These are phyloP conservation scores for Trachelus tabidus DNA, from an alignment of 2,888 invertebrate genomes.

Conservation along the genomic window DNA sequence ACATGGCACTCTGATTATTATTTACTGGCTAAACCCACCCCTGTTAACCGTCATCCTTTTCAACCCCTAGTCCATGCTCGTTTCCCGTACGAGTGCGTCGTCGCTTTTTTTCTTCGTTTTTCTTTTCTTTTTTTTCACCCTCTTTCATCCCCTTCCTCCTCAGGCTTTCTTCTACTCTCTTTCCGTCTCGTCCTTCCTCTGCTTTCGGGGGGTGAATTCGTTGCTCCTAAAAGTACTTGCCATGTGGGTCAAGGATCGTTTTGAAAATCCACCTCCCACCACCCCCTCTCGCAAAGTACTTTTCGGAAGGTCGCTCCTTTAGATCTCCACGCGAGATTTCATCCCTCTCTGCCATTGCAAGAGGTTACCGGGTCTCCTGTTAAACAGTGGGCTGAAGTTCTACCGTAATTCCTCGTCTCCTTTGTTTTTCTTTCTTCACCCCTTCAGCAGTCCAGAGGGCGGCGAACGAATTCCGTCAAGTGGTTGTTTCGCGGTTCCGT, in stretches of 20 bases:
- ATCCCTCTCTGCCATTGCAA: not conserved
- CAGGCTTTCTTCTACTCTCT: not conserved
- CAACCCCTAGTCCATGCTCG: not conserved
- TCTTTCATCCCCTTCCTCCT: not conserved
- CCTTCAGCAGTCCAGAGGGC: not conserved
- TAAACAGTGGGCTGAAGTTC: not conserved
- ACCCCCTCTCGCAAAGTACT: not conserved
- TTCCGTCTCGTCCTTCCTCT: not conserved
- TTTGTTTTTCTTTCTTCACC: not conserved
- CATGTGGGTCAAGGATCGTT: not conserved
- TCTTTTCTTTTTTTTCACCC: not conserved
- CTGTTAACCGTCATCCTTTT: not conserved
- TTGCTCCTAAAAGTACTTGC: not conserved
- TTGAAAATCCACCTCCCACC: not conserved
- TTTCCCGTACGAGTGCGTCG: not conserved
- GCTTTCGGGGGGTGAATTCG: not conserved
- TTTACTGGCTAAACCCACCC: not conserved
- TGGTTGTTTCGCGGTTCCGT: not conserved
- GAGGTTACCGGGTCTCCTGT: not conserved
- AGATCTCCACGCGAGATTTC: not conserved
- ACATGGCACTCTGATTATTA: not conserved
- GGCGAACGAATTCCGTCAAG: not conserved
- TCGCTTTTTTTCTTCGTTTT: not conserved
- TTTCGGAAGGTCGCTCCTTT: not conserved
- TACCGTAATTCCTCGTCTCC: not conserved